Conservation (phyloP, 2,113 vertebrate species). For the Benitochromis conjunctus region DNA sequence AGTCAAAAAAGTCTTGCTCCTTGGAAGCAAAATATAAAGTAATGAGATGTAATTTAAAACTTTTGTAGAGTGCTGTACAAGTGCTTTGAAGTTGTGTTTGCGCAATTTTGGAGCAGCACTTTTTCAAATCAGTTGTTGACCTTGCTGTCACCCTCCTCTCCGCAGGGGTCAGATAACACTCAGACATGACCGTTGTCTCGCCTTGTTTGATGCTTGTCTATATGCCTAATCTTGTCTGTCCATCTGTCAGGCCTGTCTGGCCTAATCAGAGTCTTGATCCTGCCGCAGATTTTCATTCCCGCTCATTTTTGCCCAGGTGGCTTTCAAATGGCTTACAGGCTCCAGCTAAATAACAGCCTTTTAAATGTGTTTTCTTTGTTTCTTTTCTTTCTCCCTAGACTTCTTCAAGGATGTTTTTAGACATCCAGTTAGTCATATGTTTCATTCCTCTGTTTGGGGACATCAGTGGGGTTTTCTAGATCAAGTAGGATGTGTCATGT, state of each 20-base stretch:
- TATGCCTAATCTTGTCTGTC: conserved; percentile 70
- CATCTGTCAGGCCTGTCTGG: conserved; percentile 72
- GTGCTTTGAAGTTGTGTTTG: background rate
- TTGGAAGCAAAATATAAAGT: background rate
- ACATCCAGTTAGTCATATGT: conserved; percentile 14
- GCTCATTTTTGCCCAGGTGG: conserved; percentile 4
- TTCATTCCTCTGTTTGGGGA: conserved; percentile 1
- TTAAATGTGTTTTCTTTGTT: background rate
- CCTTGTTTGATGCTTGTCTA: conserved; percentile 63
- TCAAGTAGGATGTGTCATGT: conserved; percentile 45
- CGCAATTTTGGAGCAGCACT: background rate
- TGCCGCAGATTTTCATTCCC: conserved; percentile 1
- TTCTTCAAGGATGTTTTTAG: conserved; percentile 5
- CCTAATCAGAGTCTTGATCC: conserved; percentile 54
- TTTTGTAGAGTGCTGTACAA: background rate
- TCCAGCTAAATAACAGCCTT: background rate
- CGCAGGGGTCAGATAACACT: conserved; percentile 46
- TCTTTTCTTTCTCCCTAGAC: background rate
- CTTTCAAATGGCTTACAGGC: conserved; percentile 23
- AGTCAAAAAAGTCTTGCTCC: background rate
- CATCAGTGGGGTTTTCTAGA: conserved; percentile 13
- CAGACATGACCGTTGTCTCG: conserved; percentile 31
- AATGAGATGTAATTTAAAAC: background rate
- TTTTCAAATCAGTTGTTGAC: conserved; percentile 5
- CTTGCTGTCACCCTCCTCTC: conserved; percentile 24